Evolutionary conservation across 2,797 vertebrate genomes (phyloP).

Genomic region (Ptychadena robeensis): DNA sequence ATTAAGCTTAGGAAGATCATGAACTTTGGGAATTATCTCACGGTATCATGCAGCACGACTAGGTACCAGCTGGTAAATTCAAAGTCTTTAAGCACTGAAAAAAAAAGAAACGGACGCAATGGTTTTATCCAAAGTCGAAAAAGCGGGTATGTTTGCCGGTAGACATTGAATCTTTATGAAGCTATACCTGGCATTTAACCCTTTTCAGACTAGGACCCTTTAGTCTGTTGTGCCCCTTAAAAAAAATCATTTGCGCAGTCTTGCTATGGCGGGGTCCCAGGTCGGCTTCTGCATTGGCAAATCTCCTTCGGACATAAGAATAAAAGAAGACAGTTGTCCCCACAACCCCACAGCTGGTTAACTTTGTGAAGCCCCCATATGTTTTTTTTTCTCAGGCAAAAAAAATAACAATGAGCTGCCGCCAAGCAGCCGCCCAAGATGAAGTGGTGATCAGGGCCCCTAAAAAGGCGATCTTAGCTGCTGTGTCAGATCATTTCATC

Average conservation of each 20-base stretch:
- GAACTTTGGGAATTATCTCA: not conserved
- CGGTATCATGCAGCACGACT: constrained; percentile 15
- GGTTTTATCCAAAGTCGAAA: no score
- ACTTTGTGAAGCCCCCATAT: not conserved
- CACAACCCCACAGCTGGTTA: not conserved
- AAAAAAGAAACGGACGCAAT: not conserved
- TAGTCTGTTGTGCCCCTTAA: no score
- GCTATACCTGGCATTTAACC: no score
- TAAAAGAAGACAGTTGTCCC: not conserved
- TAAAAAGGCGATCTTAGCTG: not conserved
- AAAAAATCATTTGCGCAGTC: no score
- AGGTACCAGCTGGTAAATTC: not conserved
- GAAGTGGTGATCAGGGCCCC: not conserved
- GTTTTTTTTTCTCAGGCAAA: not conserved
- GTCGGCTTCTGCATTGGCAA: not conserved
- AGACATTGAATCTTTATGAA: no score
- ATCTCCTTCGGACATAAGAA: not conserved
- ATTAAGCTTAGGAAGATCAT: not conserved
- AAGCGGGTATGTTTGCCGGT: no score
- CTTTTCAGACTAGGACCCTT: no score
- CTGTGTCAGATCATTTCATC: not conserved
- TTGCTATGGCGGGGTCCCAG: no score
- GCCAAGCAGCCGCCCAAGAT: not conserved
- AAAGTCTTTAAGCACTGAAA: not conserved
- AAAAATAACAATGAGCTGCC: not conserved